phyloP scores from a whole-genome alignment of 2,888 invertebrate species.

The Vannuccia rotundouncinata region DNA sequence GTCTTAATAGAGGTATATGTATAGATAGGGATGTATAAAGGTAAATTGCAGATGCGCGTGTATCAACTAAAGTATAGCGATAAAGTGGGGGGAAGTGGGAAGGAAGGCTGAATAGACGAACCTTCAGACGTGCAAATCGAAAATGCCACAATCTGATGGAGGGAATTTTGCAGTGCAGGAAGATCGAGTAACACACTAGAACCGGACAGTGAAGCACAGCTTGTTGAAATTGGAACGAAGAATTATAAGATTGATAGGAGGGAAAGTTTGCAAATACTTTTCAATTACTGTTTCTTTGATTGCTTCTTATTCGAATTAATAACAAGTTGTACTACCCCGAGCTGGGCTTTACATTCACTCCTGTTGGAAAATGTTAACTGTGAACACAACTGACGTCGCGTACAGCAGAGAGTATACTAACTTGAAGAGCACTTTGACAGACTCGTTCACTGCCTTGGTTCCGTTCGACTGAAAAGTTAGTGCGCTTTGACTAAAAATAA shows the following conservation, averaged over 20 bases:
- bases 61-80: background rate
- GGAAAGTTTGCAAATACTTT: background rate
- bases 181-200: conserved; percentile 6
- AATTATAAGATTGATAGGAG: conserved; percentile 2
- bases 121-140: conserved; percentile 12
- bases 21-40: background rate
- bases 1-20: background rate
- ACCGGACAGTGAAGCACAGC: conserved; percentile 5
- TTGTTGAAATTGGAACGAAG: background rate
- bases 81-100: background rate
- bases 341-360: too few relatives aligned
- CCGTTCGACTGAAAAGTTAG: conserved; percentile 18
- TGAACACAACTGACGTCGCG: too few relatives aligned
- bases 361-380: too few relatives aligned
- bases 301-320: background rate
- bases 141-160: conserved; percentile 7
- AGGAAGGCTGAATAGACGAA: background rate
- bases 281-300: background rate
- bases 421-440: background rate
- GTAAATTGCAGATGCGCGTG: conserved; percentile 5
- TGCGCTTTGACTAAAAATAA: background rate
- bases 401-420: background rate
- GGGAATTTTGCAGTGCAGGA: background rate
- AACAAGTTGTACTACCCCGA: background rate
- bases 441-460: conserved; percentile 9